Conservation (phyloP, 2,113 vertebrate species). For the Mionectes macconnelli region DNA sequence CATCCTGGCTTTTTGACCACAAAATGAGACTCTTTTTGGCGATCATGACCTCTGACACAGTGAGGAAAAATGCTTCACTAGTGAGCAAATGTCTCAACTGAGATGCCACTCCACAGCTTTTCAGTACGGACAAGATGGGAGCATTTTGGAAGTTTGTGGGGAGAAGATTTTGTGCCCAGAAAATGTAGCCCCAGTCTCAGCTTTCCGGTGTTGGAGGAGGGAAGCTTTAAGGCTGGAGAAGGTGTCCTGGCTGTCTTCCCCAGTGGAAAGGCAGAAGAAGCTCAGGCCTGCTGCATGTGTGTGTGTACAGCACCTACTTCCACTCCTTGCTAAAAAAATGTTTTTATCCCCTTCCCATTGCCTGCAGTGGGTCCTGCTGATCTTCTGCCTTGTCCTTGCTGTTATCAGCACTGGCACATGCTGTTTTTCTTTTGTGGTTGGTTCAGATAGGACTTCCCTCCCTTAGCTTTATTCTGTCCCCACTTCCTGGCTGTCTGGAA, state of each 20-base stretch:
- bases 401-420: background rate
- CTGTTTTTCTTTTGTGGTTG: background rate
- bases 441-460: background rate
- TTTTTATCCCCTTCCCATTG: background rate
- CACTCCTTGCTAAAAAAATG: background rate
- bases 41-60: slow-evolving; percentile 5
- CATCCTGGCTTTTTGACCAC: slow-evolving; percentile 23
- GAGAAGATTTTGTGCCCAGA: background rate
- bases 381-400: background rate
- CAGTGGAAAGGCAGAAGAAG: background rate
- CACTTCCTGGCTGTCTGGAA: background rate
- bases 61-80: background rate
- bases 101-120: background rate
- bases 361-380: background rate
- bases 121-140: background rate
- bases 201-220: background rate
- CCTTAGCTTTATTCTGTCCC: background rate
- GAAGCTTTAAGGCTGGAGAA: background rate
- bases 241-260: background rate
- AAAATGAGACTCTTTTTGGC: background rate
- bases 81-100: slow-evolving; percentile 9
- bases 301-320: background rate
- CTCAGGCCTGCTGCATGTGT: background rate
- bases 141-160: background rate
- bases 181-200: background rate